Percentiles rank a stretch among this genome's conserved stretches.
These are phyloP conservation scores for Pantherophis guttatus DNA, from an alignment of 2,113 vertebrate genomes.

Conservation along the genomic window DNA sequence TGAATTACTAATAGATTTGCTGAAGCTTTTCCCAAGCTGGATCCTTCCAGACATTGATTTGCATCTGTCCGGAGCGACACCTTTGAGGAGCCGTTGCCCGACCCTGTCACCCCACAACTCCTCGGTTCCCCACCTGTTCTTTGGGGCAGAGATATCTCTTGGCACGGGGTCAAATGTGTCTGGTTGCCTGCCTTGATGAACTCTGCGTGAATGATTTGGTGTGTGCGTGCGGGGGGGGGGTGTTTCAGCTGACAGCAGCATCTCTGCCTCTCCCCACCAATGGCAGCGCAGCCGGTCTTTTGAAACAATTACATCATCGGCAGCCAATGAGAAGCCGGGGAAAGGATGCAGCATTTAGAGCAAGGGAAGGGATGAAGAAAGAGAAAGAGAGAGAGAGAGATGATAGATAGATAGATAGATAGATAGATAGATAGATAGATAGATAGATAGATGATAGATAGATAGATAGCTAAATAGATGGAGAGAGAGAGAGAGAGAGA, in stretches of 20 bases:
- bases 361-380: constrained; percentile 57
- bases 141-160: neutral
- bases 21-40: neutral
- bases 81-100: constrained; percentile 2
- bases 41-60: neutral
- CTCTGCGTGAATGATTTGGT: constrained; percentile 84
- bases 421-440: constrained; percentile 24
- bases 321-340: constrained; percentile 81
- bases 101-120: neutral
- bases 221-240: too few species aligned
- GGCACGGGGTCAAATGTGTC: neutral
- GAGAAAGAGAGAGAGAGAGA: constrained; percentile 19
- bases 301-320: constrained; percentile 94
- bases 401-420: constrained; percentile 32
- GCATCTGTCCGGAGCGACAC: too few species aligned
- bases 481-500: too few species aligned
- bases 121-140: neutral
- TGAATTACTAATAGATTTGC: neutral
- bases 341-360: constrained; percentile 76
- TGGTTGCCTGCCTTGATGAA: constrained; percentile 47
- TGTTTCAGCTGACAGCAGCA: constrained; percentile 74
- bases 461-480: neutral
- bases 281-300: constrained; percentile 72
- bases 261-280: constrained; percentile 79
- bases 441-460: constrained; percentile 12